phyloP scores from a whole-genome alignment of 2,888 invertebrate genomes.

The Cataglyphis cursor region DNA sequence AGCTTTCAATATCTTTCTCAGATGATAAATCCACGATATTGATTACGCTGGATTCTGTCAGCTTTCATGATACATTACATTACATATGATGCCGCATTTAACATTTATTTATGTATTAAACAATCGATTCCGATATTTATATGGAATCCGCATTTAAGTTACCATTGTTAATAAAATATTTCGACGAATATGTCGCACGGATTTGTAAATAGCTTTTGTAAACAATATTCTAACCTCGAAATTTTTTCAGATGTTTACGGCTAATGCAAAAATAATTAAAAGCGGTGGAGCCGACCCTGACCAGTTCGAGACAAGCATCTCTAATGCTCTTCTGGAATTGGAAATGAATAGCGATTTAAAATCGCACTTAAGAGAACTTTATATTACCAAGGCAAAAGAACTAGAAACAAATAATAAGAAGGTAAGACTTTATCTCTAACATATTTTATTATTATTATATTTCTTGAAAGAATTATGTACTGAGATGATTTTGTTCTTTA shows the following conservation, averaged over 20 bases:
- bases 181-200: background rate
- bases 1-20: background rate
- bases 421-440: conserved; percentile 87
- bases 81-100: background rate
- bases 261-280: conserved; percentile 94
- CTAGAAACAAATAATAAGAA: conserved; percentile 97
- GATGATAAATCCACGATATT: background rate
- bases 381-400: conserved; percentile 98
- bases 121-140: too few species aligned
- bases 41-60: conserved; percentile 18
- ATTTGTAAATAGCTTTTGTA: background rate
- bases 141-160: background rate
- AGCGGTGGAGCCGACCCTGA: conserved; percentile 96
- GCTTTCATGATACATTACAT: background rate
- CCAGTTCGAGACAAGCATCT: conserved; percentile 96
- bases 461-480: background rate
- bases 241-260: conserved; percentile 90
- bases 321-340: conserved; percentile 97
- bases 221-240: conserved; percentile 60
- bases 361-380: conserved; percentile 97
- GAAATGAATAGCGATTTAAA: conserved; percentile 99
- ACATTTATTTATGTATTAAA: background rate
- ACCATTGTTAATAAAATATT: background rate
- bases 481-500: conserved; percentile 82
- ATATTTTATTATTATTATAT: conserved; percentile 2